Percentiles rank a stretch among this genome's conserved stretches.
Conservation (phyloP, 2,113 vertebrate genomes). For the Rhea americana region DNA sequence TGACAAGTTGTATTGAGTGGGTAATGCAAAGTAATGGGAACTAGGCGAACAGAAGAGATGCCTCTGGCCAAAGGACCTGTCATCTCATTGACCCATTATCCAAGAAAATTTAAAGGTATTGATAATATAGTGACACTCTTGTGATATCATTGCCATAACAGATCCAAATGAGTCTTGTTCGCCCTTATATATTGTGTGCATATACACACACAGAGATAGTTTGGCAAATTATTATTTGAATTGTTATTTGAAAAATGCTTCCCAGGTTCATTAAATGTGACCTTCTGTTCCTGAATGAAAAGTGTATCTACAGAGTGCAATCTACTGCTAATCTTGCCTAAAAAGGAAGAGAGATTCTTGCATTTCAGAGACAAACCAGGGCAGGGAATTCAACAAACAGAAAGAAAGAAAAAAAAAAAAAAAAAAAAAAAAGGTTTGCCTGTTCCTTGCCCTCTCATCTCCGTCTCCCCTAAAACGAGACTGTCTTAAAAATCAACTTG, state of each 20-base stretch:
- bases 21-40: background rate
- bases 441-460: background rate
- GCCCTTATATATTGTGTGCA: background rate
- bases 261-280: background rate
- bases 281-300: background rate
- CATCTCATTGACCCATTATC: background rate
- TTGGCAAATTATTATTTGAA: background rate
- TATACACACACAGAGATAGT: background rate
- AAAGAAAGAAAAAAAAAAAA: background rate
- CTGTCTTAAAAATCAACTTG: background rate
- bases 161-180: background rate
- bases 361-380: background rate
- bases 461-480: background rate
- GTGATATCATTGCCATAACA: background rate
- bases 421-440: background rate
- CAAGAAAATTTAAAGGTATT: background rate
- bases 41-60: background rate
- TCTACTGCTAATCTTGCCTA: background rate
- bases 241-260: background rate
- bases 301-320: background rate
- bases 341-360: background rate
- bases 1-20: background rate
- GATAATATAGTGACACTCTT: background rate
- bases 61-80: background rate
- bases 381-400: background rate